A percentile compares a stretch with the other conserved stretches of the same genome.
phyloP scores from a whole-genome alignment of 2,113 vertebrate genomes.

The Taxidea taxus region DNA sequence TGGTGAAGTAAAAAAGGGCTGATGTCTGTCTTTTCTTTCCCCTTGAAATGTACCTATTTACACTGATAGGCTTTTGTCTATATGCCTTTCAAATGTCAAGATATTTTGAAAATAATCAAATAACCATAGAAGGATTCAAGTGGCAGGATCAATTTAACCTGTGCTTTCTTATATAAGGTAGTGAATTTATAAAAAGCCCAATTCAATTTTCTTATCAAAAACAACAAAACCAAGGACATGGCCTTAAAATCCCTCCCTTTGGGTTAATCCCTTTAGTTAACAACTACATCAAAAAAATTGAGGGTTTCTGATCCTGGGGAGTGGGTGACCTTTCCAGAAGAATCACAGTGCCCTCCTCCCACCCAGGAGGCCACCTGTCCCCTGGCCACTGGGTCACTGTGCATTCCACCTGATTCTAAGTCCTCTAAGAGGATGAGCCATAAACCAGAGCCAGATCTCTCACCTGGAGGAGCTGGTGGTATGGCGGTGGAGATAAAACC shows the following conservation, averaged over 20 bases:
- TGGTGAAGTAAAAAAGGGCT: conserved; percentile 73
- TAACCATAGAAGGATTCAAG: conserved; percentile 17
- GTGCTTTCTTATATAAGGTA: neutral
- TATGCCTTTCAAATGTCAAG: conserved; percentile 78
- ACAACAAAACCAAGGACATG: conserved; percentile 2
- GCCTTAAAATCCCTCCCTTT: conserved; percentile 20
- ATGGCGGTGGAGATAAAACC: neutral
- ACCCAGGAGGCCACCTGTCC: neutral
- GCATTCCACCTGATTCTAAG: neutral
- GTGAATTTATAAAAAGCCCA: neutral
- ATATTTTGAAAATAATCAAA: conserved; percentile 65
- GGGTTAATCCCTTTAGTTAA: conserved; percentile 52
- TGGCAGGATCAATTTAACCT: neutral
- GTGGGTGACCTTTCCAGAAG: conserved; percentile 33
- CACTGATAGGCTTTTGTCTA: conserved; percentile 69
- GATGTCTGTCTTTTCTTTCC: conserved; percentile 66
- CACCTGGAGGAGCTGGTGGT: neutral
- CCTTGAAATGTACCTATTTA: conserved; percentile 75
- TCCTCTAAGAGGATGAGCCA: neutral
- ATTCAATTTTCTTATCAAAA: conserved; percentile 52
- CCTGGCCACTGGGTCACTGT: neutral
- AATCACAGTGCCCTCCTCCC: neutral
- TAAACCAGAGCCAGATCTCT: neutral
- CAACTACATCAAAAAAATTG: neutral
- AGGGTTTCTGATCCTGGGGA: neutral